Evolutionary conservation across 2,113 vertebrate genomes (phyloP), one percentile per base, ranked within the genome.

Genomic region (Cyprinodon brontotheroides): DNA sequence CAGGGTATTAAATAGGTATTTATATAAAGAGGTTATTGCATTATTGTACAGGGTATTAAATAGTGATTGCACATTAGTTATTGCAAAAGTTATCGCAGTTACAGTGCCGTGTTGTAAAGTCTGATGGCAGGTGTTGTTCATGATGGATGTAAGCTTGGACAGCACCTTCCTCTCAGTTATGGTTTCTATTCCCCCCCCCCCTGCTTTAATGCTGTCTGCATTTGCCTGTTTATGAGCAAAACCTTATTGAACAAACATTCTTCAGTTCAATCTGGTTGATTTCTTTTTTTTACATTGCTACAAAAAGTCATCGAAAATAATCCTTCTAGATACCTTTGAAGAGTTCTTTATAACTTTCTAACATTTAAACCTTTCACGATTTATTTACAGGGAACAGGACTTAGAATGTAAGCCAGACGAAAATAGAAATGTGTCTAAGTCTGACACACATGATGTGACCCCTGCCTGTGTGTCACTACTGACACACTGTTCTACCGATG

Each of bases 391-490:
- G 41, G 3, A 5, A 4, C 6, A 11, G 9, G 20, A 15, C 29
- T 70, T 40, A 40, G n/a, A 36, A 11, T 62, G 40, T 64, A 14
- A 74, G 70, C 12, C 38, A 39, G 11, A 38, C 61, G 39, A 38
- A 63, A 37, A 74, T 12, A 41, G 47, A 38, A 4, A 39, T 48
- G 75, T 45, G 15, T 39, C 43, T 40, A 41, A 78, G 50, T 67
- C 57, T 41, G 47, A 67, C 60, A 63, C 41, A 79, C 47, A 70
- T 73, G 63, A 70, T 73, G 63, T 61, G 64, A 70, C 61, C 53
- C 29, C 74, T 53, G 61, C 71, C 41, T 63, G 43, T 39, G 59
- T 78, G 70, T 68, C 59, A 72, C 69, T 75, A 83, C 70, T 74
- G 10, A 45, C 78, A 68, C 65, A 75, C 65, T 53, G 29, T 17